These are phyloP conservation scores for Micoletzkya japonica DNA, from an alignment of 2,888 invertebrate species.

Conservation along the genomic window DNA sequence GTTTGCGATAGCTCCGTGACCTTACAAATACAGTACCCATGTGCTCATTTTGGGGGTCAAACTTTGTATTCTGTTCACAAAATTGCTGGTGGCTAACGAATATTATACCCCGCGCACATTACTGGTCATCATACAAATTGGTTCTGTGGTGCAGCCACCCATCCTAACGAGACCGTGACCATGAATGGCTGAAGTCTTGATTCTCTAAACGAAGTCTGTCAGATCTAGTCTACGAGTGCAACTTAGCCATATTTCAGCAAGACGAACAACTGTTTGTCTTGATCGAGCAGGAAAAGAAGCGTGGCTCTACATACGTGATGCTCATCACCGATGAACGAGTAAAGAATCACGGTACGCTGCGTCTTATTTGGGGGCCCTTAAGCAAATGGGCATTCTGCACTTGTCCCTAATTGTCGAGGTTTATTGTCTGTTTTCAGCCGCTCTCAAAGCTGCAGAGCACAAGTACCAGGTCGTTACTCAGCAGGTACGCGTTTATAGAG, in stretches of 20 bases:
- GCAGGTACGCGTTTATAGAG: neutral
- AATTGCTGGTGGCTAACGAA: too few relatives aligned
- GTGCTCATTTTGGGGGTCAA: too few relatives aligned
- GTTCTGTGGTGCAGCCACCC: too few relatives aligned
- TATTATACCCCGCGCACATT: too few relatives aligned
- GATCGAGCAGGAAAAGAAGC: neutral
- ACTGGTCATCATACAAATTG: too few relatives aligned
- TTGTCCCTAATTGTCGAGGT: neutral
- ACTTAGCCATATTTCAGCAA: neutral
- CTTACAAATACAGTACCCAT: too few relatives aligned
- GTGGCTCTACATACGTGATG: neutral
- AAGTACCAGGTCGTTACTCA: neutral
- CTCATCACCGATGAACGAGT: neutral
- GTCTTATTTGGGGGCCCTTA: neutral
- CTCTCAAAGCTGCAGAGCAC: neutral
- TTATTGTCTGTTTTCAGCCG: neutral
- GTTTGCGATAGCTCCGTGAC: too few relatives aligned
- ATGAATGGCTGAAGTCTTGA: too few relatives aligned
- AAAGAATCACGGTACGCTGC: slow-evolving; percentile 15
- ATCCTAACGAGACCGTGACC: too few relatives aligned
- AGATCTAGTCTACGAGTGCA: neutral
- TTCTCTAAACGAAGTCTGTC: neutral
- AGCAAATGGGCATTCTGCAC: neutral
- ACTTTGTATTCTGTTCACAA: too few relatives aligned
- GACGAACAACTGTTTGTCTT: neutral